phyloP scores from a whole-genome alignment of 2,113 vertebrate species.

The Puma concolor region DNA sequence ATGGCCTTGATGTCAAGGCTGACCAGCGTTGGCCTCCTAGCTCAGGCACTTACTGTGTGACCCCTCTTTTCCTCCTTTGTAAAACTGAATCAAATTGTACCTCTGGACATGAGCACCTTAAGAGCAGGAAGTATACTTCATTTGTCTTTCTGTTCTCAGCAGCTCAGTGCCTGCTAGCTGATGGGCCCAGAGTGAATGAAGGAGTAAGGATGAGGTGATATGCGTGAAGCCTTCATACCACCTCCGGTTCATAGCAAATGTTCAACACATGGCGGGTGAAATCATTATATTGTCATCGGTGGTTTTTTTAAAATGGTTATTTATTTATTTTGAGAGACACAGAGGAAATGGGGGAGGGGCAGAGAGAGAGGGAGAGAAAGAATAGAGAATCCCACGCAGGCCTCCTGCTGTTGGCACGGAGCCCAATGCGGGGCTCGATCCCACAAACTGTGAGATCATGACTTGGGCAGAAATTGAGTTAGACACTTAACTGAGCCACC shows the following conservation, averaged over 20 bases:
- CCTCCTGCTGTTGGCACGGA: too few relatives aligned
- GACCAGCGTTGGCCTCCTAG: neutral
- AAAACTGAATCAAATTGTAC: neutral
- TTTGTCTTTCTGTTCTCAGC: neutral
- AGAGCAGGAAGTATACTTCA: neutral
- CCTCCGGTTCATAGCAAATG: neutral
- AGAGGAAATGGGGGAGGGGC: too few relatives aligned
- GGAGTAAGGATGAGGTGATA: neutral
- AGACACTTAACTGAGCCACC: too few relatives aligned
- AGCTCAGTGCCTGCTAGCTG: neutral
- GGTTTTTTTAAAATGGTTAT: too few relatives aligned
- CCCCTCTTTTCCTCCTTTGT: neutral
- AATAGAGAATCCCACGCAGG: too few relatives aligned
- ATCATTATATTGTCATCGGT: neutral
- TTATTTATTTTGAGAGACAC: too few relatives aligned
- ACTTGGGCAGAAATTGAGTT: too few relatives aligned
- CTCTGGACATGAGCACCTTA: neutral
- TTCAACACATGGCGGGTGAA: neutral
- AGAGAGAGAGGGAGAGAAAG: too few relatives aligned
- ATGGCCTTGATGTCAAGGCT: neutral
- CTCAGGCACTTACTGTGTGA: neutral
- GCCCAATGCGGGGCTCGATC: too few relatives aligned
- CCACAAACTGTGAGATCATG: too few relatives aligned
- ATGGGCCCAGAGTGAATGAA: neutral
- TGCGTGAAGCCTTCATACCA: neutral